Evolutionary conservation across 2,797 vertebrate genomes (phyloP), one percentile per base, ranked within the genome.

Genomic region (Peromyscus nudipes): DNA sequence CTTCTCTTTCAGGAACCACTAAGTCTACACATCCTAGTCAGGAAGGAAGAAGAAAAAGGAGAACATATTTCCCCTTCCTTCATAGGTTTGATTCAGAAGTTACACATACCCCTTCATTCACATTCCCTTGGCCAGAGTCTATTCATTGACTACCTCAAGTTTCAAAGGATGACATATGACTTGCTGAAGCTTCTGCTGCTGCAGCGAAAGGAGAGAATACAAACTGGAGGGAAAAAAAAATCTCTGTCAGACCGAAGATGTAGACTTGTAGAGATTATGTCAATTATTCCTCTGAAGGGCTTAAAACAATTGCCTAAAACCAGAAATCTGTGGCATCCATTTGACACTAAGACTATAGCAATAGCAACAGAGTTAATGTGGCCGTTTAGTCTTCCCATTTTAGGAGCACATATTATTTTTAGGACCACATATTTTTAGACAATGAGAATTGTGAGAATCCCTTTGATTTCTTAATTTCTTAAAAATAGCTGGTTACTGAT

Each of bases 271-370:
- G 5, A 95, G 21, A 89, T 73, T 86, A 71, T 46, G 37, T 75
- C 37, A 91, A 57, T 79, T 75, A 49, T 1, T 40, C 2, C 67
- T 4, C 0, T 60, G 57, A 65, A 73, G 19, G 67, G 64, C 29
- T 86, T 89, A 79, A 82, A 89, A 80, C 12, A 86, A 9, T 95
- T 95, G 27, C 60, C 73, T 37, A 65, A 31, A 57, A 40, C n/a
- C 91, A 55, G 34, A 96, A 96, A 91, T 37, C 6, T 17, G n/a
- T 52, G 40, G 29, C 34, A 17, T 73, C 60, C 46, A 2, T n/a
- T 87, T 64, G 29, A 27, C 69, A 14, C 43, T 89, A 89, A 91
- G n/a, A 82, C 3, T 87, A 52, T 49, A 55, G 65, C 14, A 89
- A 37, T 16, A 62, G 6, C 81, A 85, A 40, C 43, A 34, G 2